Evolutionary conservation across 2,888 invertebrate species (phyloP).

Genomic region (Melanophora roralis): DNA sequence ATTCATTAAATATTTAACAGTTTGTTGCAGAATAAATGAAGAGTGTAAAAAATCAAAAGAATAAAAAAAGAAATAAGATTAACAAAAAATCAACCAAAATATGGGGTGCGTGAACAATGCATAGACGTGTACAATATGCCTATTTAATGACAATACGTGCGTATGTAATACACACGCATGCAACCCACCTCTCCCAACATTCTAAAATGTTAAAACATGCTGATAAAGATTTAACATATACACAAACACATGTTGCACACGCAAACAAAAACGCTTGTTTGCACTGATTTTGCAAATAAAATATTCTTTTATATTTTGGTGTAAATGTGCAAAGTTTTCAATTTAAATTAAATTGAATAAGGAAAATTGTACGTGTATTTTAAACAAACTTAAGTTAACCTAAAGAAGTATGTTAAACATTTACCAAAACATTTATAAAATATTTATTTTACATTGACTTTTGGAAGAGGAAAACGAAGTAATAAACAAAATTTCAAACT

Average conservation of each 20-base stretch:
- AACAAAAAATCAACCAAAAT: conserved; percentile 12
- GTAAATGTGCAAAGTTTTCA: conserved; percentile 49
- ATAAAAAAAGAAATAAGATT: not conserved
- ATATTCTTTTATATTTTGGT: conserved; percentile 8
- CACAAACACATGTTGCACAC: not conserved
- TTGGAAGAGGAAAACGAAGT: not conserved
- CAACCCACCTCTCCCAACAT: not conserved
- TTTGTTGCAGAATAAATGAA: conserved; percentile 10
- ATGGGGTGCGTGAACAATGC: conserved; percentile 27
- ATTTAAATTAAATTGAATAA: conserved; percentile 29
- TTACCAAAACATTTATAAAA: conserved; percentile 29
- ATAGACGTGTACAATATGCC: no score
- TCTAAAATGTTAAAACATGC: conserved; percentile 25
- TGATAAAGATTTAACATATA: conserved; percentile 44
- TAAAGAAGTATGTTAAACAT: not conserved
- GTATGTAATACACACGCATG: conserved; percentile 37
- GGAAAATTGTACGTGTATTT: conserved; percentile 29
- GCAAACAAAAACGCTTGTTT: not conserved
- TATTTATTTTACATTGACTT: not conserved
- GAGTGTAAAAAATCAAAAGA: not conserved
- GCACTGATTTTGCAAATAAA: conserved; percentile 4
- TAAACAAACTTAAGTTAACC: conserved; percentile 16
- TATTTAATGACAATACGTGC: conserved; percentile 65
- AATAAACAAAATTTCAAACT: not conserved
- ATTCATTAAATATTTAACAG: conserved; percentile 45